Base-by-base conservation (phyloP, 2,888 invertebrate species). In the Melanotus villosus region DNA sequence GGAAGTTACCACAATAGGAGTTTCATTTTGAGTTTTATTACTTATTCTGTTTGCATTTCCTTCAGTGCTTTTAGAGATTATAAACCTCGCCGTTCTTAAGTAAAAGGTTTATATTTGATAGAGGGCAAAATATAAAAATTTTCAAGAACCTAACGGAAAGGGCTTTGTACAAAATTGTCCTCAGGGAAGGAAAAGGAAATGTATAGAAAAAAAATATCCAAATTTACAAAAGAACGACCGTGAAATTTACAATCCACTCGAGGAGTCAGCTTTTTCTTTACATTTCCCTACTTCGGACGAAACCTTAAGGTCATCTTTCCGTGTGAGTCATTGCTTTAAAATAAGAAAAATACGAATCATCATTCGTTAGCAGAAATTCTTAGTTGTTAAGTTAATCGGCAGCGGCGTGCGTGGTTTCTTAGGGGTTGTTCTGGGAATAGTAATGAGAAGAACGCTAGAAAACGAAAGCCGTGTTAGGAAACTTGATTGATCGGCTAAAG, bases 151-250 rank as follows among this genome's bases (percentile, higher is more conserved):
- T 14, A 18, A 21, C 16, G 30, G 32, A 10, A 12, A 45, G 19
- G 30, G 26, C 23, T 47, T 60, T 43, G 45, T 32, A 16, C 45
- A 34, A 60, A 60, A 34, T 45, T 23, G 32, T 60, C 59, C 59
- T 45, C 18, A 7, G 59, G 59, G 59, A 58, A 34, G 43, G 34
- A 30, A 34, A 16, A 45, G 32, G 32, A 60, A 60, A 47, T 47
- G 32, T 30, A 19, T 16, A 32, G 45, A 32, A 60, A 60, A n/a
- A n/a, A 59, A 45, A 16, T 19, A 23, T 47, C 32, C 45, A 19
- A 47, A 9, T 30, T 16, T 23, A 43, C 32, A 45, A 60, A 45
- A 9, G 45, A 41, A 47, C 45, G 32, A 12, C 19, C 47, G 12
- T 47, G 47, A 47, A 47, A 7, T 32, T 43, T n/a, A 9, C 26